Evolutionary conservation across 2,888 invertebrate species (phyloP).

Genomic region (Theristus sp.): DNA sequence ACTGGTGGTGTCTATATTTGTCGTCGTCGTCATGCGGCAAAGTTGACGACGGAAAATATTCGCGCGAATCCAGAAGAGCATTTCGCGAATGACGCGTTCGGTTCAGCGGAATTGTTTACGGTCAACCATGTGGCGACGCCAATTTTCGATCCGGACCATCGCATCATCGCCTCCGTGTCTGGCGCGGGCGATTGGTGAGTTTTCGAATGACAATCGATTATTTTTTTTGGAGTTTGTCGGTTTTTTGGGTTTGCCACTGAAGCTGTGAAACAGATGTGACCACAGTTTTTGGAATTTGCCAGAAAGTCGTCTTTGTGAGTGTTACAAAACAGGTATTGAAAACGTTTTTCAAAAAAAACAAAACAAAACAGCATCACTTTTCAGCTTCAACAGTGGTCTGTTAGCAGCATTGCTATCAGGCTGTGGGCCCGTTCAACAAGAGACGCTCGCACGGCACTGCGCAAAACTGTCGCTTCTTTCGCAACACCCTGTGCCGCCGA

Average conservation of each 20-base stretch:
- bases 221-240: neutral
- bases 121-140: neutral
- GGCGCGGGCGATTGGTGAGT: neutral
- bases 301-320: no score
- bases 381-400: neutral
- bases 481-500: neutral
- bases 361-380: no score
- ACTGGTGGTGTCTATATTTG: neutral
- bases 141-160: no score
- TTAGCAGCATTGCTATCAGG: neutral
- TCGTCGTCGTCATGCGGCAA: no score
- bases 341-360: no score
- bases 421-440: neutral
- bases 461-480: neutral
- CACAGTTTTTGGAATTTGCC: no score
- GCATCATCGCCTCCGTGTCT: neutral
- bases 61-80: no score
- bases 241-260: neutral
- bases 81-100: no score
- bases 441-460: neutral
- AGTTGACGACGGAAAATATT: no score
- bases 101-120: neutral
- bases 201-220: neutral
- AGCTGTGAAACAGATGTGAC: neutral
- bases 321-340: no score